Base-by-base conservation (phyloP, 2,797 vertebrate species). In the Enteromius argenteus region DNA sequence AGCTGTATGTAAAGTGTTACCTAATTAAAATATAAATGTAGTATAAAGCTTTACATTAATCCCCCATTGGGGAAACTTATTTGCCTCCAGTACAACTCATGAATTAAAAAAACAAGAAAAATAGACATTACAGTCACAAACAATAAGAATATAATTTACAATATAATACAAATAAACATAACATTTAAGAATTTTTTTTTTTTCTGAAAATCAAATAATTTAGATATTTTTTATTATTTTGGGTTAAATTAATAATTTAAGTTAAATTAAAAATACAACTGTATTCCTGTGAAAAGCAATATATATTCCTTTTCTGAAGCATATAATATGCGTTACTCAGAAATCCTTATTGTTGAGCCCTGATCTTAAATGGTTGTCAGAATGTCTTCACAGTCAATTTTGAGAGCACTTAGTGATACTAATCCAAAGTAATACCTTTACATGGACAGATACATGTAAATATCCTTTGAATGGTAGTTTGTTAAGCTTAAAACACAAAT, bases 371-470 rank as follows among this genome's bases (percentile, higher is more conserved):
- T 46, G 58, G 39, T 66, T 81, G 37, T 81, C 68, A 69, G 35
- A 56, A 80, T 42, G 23, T 71, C 79, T 69, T 23, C 81, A 84
- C 62, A 77, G 44, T 68, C 23, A 58, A 27, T 58, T 75, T 44
- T 84, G 17, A 53, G 11, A 79, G 37, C 72, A 80, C 78, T 60
- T 71, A 64, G 53, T 37, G 37, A 21, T 62, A 46, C 51, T 71
- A 58, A 73, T 62, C 68, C 67, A 46, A 42, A 35, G 69, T 72
- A 44, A 81, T 19, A 51, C 60, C 44, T 77, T 56, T 15, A 68
- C 81, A 76, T 83, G 72, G 62, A 39, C 78, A 32, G 46, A 80
- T 27, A 56, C 64, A 23, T 76, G 46, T 44, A 76, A 83, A 83
- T 56, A 67, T 64, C 60, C 62, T 68, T 56, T 83, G 42, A 75